Evolutionary conservation across 92 coral and sea anemone genomes (phyloP).

Genomic region (Zoanthus gigantus): DNA sequence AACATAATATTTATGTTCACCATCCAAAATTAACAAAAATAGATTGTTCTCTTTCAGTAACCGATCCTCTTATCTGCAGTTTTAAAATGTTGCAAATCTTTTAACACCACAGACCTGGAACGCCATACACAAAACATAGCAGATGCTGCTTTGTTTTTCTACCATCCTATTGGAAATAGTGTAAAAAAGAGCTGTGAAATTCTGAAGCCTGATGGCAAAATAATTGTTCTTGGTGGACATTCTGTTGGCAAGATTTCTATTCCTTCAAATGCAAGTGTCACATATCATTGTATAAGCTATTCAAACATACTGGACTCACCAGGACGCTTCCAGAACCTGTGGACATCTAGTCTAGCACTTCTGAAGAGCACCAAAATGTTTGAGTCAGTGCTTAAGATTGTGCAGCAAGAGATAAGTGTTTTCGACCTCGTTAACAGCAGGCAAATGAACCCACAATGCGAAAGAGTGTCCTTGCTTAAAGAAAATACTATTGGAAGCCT

Average conservation of each 20-base stretch:
- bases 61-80: too few relatives aligned
- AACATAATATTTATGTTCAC: too few relatives aligned
- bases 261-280: slow-evolving; percentile 48
- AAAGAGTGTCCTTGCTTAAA: background rate
- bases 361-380: slow-evolving; percentile 48
- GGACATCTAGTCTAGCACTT: slow-evolving; percentile 45
- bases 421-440: slow-evolving; percentile 32
- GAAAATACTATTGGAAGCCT: background rate
- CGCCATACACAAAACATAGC: background rate
- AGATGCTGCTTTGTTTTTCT: slow-evolving; percentile 63
- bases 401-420: slow-evolving; percentile 50
- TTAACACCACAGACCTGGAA: slow-evolving; percentile 2
- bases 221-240: slow-evolving; percentile 51
- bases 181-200: slow-evolving; percentile 45
- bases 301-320: slow-evolving; percentile 48
- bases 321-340: slow-evolving; percentile 36
- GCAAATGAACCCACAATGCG: background rate
- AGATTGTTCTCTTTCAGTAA: background rate
- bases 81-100: background rate
- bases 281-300: slow-evolving; percentile 50
- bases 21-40: too few relatives aligned
- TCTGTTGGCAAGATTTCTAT: slow-evolving; percentile 39
- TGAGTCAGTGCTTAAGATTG: slow-evolving; percentile 32
- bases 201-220: slow-evolving; percentile 61
- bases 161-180: slow-evolving; percentile 42